Evolutionary conservation across 2,113 vertebrate genomes (phyloP).

Genomic region (Sus scrofa): T2T-Sscrofa CM000817.6:17315001-17315500

Average conservation of each 20-base stretch:
- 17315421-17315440: background rate
- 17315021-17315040: background rate
- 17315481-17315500: background rate
- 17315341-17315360: background rate
- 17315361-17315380: background rate
- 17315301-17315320: background rate
- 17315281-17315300: background rate
- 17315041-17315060: rapidly evolving
- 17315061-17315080: background rate
- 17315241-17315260: background rate
- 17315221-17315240: background rate
- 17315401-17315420: background rate
- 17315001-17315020: background rate
- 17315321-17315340: background rate
- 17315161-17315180: background rate
- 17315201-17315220: background rate
- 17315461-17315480: background rate
- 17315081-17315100: background rate
- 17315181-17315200: background rate
- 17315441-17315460: background rate
- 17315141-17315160: background rate
- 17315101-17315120: rapidly evolving
- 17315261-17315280: background rate
- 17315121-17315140: background rate
- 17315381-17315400: background rate